A percentile compares a stretch with the other conserved stretches of the same genome.
These are phyloP conservation scores for Stigmatopora nigra DNA, from an alignment of 2,113 vertebrate genomes.

Conservation along the genomic window DNA sequence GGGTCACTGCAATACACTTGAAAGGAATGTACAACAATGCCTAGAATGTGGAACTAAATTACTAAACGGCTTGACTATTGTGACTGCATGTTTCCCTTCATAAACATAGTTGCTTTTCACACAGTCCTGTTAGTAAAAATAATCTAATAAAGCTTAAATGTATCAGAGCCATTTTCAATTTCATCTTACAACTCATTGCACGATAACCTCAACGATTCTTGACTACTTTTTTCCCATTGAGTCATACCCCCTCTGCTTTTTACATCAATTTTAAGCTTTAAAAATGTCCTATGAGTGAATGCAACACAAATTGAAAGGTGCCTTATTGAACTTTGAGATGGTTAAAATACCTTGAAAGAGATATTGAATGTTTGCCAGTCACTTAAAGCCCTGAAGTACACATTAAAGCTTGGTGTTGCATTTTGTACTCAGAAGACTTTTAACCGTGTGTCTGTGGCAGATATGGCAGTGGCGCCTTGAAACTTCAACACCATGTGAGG, in stretches of 20 bases:
- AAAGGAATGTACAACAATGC: neutral
- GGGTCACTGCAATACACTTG: neutral
- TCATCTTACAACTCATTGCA: no score
- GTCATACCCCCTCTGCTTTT: no score
- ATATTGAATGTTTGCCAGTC: neutral
- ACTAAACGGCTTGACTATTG: neutral
- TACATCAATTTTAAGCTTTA: neutral
- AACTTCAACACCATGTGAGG: slow-evolving; percentile 26
- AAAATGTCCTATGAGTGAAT: slow-evolving; percentile 4
- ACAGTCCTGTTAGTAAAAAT: neutral
- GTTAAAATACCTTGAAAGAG: neutral
- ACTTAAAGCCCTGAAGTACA: slow-evolving; percentile 1
- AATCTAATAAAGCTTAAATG: neutral
- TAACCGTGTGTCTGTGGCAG: slow-evolving; percentile 24
- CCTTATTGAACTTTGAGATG: neutral
- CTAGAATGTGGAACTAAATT: neutral
- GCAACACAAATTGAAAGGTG: slow-evolving; percentile 3
- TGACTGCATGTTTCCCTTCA: slow-evolving; percentile 20
- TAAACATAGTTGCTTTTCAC: slow-evolving; percentile 3
- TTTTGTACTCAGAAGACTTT: slow-evolving; percentile 12
- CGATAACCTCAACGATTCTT: no score
- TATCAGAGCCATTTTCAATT: no score
- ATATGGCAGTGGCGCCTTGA: slow-evolving; percentile 26
- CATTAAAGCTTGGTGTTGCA: slow-evolving; percentile 1
- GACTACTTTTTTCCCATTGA: no score